These are phyloP conservation scores for Coranthus polyacanthus DNA, from an alignment of 2,797 vertebrate genomes.

Conservation along the genomic window DNA sequence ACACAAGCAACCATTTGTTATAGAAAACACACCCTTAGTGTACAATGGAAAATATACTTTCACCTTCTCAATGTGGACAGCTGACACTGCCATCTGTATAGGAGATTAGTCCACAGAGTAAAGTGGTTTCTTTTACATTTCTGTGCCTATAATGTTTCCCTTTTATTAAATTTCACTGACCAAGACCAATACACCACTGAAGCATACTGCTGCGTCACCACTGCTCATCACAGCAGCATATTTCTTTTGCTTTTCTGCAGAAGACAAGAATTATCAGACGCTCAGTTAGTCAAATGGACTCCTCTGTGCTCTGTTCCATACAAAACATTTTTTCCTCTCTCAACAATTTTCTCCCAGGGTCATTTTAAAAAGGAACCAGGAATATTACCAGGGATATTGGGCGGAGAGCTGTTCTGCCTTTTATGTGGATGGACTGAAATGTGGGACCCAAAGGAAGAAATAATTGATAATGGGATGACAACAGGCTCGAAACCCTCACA, in stretches of 20 bases:
- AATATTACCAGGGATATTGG: too few species aligned
- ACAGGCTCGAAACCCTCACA: background rate
- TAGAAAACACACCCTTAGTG: constrained; percentile 44
- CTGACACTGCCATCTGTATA: constrained; percentile 10
- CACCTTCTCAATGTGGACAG: constrained; percentile 10
- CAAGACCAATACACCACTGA: constrained; percentile 2
- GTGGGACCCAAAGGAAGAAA: constrained; percentile 7
- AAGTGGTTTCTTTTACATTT: constrained; percentile 1
- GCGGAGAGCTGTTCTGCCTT: constrained; percentile 6
- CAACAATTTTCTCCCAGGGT: background rate
- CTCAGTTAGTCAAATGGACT: constrained; percentile 12
- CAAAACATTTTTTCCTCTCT: constrained; percentile 21
- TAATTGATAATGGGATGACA: constrained; percentile 2
- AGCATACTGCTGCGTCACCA: background rate
- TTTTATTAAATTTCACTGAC: background rate
- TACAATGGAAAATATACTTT: constrained; percentile 30
- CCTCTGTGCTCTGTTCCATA: background rate
- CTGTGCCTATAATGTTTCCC: background rate
- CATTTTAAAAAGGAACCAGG: constrained; percentile 17
- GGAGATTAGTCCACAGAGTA: background rate
- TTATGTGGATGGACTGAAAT: constrained; percentile 37
- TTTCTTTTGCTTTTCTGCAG: background rate
- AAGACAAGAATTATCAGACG: background rate
- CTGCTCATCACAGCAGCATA: background rate
- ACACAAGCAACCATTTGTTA: constrained; percentile 81